Conservation (phyloP, 1,140 invertebrate species). For the Psix sp. region DNA sequence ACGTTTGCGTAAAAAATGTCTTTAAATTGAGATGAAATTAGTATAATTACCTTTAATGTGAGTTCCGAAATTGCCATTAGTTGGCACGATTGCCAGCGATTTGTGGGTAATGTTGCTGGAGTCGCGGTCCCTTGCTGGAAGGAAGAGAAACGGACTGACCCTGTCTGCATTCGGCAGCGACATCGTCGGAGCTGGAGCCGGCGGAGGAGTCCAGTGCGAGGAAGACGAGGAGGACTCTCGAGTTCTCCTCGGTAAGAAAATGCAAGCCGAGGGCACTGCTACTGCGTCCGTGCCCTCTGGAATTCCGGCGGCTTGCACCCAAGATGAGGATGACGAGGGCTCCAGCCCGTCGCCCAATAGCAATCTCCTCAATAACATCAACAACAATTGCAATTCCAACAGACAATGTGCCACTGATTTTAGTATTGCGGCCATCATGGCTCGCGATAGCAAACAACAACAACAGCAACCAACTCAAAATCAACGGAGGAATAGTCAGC, state of each 20-base stretch:
- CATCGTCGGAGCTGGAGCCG: slow-evolving; percentile 70
- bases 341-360: slow-evolving; percentile 73
- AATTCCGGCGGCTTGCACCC: slow-evolving; percentile 63
- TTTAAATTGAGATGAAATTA: neutral
- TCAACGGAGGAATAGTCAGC: slow-evolving; percentile 63
- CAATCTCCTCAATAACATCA: slow-evolving; percentile 70
- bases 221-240: slow-evolving; percentile 77
- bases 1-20: no score
- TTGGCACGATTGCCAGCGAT: slow-evolving; percentile 44
- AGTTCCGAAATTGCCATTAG: slow-evolving; percentile 37
- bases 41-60: slow-evolving; percentile 12
- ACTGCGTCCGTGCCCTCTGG: slow-evolving; percentile 67
- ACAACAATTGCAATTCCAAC: slow-evolving; percentile 74
- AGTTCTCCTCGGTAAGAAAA: slow-evolving; percentile 78
- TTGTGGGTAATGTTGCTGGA: slow-evolving; percentile 76
- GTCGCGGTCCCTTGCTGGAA: slow-evolving; percentile 75
- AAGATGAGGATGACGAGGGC: slow-evolving; percentile 68
- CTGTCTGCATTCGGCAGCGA: slow-evolving; percentile 74
- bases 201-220: slow-evolving; percentile 71
- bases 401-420: slow-evolving; percentile 90
- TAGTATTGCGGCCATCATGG: slow-evolving; percentile 95
- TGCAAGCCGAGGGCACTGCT: slow-evolving; percentile 74
- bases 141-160: slow-evolving; percentile 77
- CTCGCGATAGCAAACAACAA: slow-evolving; percentile 81
- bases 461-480: slow-evolving; percentile 61